Base-by-base conservation (phyloP, 30 jellyfish, hydroid and myxozoan genomes). In the Rhopilema esculentum region DNA sequence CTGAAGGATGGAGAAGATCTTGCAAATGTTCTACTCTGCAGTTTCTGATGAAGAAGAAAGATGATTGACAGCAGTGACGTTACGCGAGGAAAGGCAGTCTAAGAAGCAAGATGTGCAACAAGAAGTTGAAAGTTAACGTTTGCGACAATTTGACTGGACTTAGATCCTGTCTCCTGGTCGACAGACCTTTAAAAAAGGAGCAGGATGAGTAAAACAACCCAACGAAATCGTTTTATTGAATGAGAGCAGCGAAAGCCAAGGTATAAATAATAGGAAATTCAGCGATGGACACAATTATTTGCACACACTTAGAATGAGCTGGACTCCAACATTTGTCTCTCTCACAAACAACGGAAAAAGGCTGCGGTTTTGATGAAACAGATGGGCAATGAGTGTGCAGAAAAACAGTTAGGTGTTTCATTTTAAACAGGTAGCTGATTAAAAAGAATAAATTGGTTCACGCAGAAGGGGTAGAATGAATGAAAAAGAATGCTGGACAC, bases 401-500 rank as follows among this genome's bases (percentile, higher is more conserved):
- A 27, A 33, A 51, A 75, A 75, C 27, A 17, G 7, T 9, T 23
- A 49, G 52, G 0, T 16, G 72, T 22, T 15, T 9, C 19, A 30
- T 48, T 16, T 16, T 2, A 17, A 8, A 31, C 26, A 32, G 77
- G 48, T n/a, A 21, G n/a, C 12, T 50, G 78, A 61, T 50, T n/a
- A 19, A 21, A 84, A 57, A 28, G 15, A 4, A 29, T 29, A 67
- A 22, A 52, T 22, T 6, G 74, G 8, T 23, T 69, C 48, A 18
- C 12, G 19, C n/a, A n/a, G n/a, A 21, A 49, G 71, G 27, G 62
- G n/a, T 17, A 78, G 61, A 22, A 61, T 57, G 69, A 50, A 28
- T 1, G 96, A 88, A 7, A 88, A 88, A 77, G 87, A 27, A 1
- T 78, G 88, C 75, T 88, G 96, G 96, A 88, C 96, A 6, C 96